Percentiles rank a stretch among this genome's conserved stretches.
These are phyloP conservation scores for Dasyprocta punctata DNA, from an alignment of 2,113 vertebrate genomes.

Conservation along the genomic window DNA sequence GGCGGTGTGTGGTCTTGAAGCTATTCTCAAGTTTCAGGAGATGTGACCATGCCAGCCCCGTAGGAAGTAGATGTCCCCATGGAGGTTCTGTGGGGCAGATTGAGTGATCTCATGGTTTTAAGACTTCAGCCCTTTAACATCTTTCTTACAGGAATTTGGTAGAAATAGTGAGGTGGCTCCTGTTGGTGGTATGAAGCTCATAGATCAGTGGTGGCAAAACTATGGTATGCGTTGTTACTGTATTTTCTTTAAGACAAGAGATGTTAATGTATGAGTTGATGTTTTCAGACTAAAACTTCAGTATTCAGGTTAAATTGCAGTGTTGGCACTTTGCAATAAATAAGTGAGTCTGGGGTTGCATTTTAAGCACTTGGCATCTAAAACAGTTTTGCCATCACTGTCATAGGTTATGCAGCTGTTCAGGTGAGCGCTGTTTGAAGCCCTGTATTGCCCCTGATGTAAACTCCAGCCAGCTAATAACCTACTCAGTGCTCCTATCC, in stretches of 20 bases:
- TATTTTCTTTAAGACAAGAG: not conserved
- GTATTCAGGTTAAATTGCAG: not conserved
- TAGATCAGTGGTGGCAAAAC: not conserved
- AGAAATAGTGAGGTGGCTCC: no score
- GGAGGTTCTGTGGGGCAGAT: not conserved
- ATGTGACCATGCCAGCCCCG: not conserved
- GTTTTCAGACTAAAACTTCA: not conserved
- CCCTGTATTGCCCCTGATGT: not conserved
- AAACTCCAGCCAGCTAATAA: not conserved
- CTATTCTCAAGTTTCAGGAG: not conserved
- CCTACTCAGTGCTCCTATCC: not conserved
- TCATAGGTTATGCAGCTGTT: not conserved
- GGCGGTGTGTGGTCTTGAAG: not conserved
- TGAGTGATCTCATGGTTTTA: not conserved
- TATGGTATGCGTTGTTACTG: not conserved
- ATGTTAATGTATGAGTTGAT: not conserved
- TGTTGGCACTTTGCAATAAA: not conserved
- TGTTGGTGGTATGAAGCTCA: accelerated
- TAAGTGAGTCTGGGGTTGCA: not conserved
- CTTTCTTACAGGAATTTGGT: not conserved
- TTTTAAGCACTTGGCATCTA: not conserved
- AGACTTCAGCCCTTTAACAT: not conserved
- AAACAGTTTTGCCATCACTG: not conserved
- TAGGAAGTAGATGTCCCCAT: not conserved
- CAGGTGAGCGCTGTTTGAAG: not conserved